Base-by-base conservation (phyloP, 2,113 vertebrate species). In the Hucho hucho region DNA sequence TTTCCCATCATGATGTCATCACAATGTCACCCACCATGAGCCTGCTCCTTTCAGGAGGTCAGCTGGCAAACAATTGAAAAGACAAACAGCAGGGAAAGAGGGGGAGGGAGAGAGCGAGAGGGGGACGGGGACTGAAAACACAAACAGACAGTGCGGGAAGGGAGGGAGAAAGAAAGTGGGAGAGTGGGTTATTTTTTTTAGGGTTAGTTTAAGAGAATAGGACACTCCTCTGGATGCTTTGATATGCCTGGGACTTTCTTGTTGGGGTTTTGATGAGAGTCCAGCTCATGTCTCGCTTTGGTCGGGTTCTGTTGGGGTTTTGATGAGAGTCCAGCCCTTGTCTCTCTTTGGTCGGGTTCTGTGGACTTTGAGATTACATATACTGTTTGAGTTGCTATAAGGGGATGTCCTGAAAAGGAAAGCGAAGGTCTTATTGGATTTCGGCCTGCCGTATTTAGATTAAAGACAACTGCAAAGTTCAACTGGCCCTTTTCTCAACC, bases 1-100 rank as follows among this genome's bases (percentile, higher is more conserved):
- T 85, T 84, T 89, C 88, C 86, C 88, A 87, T 76, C 28, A 59
- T 74, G 81, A 88, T 79, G 86, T 89, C 86, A 90, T 78, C 81
- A 49, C 29, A 43, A 74, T 70, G 83, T 86, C 86, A 83, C 71
- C 28, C 79, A 79, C 76, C 64, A 29, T 58, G 22, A 70, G 79
- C 70, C 76, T 61, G 70, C 72, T 70, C 63, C 26, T 73, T 75
- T 75, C 70, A 79, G 78, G 79, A 37, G 32, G 37, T 84, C 80
- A 87, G 77, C 75, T 83, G 69, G 73, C 75, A 68, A 79, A 70
- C 43, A 65, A 64, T 32, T 65, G 74, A 70, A 69, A 49, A 22
- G 18, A 61, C 0, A 61, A 22, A 61, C 20, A 61, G 58, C 37
- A 61, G n/a, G 6, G 58, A 61, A 9, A 61, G n/a, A 32, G 32